Evolutionary conservation across 1,140 invertebrate genomes (phyloP), one percentile per base, ranked within the genome.

Genomic region (Trissolcus basalis): DNA sequence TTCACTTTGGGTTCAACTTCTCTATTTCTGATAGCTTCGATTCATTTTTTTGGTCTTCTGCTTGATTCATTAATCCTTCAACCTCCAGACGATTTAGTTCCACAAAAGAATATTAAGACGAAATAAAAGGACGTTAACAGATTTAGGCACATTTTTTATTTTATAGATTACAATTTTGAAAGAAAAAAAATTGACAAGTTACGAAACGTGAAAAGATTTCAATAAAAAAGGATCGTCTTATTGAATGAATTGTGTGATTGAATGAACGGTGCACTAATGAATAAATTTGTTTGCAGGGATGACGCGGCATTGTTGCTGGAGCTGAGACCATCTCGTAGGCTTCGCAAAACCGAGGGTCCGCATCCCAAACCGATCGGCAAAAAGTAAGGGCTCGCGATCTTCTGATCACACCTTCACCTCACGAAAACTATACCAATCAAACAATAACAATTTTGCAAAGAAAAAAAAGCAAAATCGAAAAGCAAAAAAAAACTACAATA

Each of bases 371-470:
- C 68, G 47, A 82, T 85, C 48, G 81, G 79, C 55, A 86, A 83
- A 84, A 85, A 88, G 87, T 87, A 87, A 88, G 86, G 80, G 80
- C 74, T 74, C 65, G 65, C 71, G 72, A 75, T 64, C 77, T 74
- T 77, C 63, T 55, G 54, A 64, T 43, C 49, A 56, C 41, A 64
- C 48, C 61, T 12, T 74, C 61, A 60, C 55, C 53, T 63, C 61
- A 35, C 49, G 32, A 47, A 50, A 55, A 65, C 54, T 12, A 35
- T 19, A 45, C 10, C 4, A 61, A 32, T 16, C 9, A 51, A 36
- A 61, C 35, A 50, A 65, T 15, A 1, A 58, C 39, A 41, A 65
- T 44, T 53, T 15, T 64, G 16, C 49, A 51, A 56, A 64, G 39
- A 69, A 44, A 55, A 60, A 49, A 45, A 41, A 54, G 59, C 33